Evolutionary conservation across 2,888 invertebrate genomes (phyloP), one percentile per base, ranked within the genome.

Genomic region (Agrochola litura): DNA sequence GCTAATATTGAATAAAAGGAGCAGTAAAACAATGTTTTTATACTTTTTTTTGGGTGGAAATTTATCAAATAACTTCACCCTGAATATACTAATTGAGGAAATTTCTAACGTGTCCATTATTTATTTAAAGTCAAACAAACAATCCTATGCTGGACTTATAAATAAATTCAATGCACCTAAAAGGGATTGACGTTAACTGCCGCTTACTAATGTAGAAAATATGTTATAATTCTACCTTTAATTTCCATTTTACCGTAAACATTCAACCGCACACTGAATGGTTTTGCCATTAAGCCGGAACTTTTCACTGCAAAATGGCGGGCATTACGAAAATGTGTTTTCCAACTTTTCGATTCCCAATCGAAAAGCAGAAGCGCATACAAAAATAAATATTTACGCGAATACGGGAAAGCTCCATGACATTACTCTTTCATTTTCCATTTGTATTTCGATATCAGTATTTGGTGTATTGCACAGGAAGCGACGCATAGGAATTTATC

Each of bases 331-430:
- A 66, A 79, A 85, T 76, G 76, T 76, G 37, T 79, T 79, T 83
- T 71, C 76, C 60, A 80, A 86, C 74, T 83, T 83, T 71, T 78
- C 76, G 70, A 83, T 86, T 76, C 73, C 69, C 73, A 60, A 69
- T 73, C 52, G 81, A 69, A 77, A 70, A 73, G 69, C 60, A 76
- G 77, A 79, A 69, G 66, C 66, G 72, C 70, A 79, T 72, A 75
- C 60, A 37, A 79, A 56, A 79, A 86, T 78, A 68, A 72, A 84
- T 79, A 83, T 81, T 78, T 68, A 78, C 73, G 72, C 67, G 73
- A 76, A 82, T 69, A 67, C 22, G 67, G 56, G 70, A 84, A 79
- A 80, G 37, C 37, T 68, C 67, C 46, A 46, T 54, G 73, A 56
- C 52, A 73, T 73, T 68, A 8, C 60, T 70, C 75, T 76, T 75